Evolutionary conservation across 2,113 vertebrate species (phyloP), one percentile per base, ranked within the genome.

Genomic region (Pedionomus torquatus): DNA sequence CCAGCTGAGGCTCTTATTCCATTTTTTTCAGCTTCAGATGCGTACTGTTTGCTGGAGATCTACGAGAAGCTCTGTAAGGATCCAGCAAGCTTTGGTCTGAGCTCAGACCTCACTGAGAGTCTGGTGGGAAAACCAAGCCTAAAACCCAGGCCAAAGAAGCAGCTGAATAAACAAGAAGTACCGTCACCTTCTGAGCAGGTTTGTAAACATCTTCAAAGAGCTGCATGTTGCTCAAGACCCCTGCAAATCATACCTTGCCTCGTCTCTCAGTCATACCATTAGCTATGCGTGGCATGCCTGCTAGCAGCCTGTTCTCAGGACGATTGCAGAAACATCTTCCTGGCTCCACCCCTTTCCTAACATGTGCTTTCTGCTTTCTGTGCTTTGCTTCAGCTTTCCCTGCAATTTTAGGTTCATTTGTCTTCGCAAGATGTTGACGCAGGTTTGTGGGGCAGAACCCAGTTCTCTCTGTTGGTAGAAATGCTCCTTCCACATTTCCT

Each of bases 41-140:
- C 98, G 0, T 99, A 98, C 96, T 99, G 99, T 95, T 98, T 99
- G 95, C 96, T 99, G 95, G 98, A 99, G 41, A 96, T 99, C 66
- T 98, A 99, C 12, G 92, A 96, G n/a, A 95, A 90, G 7, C 98
- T 99, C 77, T 95, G 96, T 35, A 71, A 95, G 44, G 97, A 99
- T 57, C 98, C 98, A 0, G 58, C 88, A 7, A 65, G 58, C 77
- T 99, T 98, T 23, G 97, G 97, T 20, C 97, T 99, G 41, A 96
- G 92, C 4, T 90, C 94, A 19, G 93, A 98, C 96, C 95, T 99
- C 70, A 64, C 44, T 25, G 82, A 90, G 30, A 72, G 95, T 52
- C 89, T 91, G 31, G 58, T 93, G 61, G 81, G 55, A 72, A 97
- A 97, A 82, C 19, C 31, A 7, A 48, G 61, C 16, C 11, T 48